These are phyloP conservation scores for Eupithecia dodoneata DNA, from an alignment of 2,888 invertebrate genomes.

Conservation along the genomic window DNA sequence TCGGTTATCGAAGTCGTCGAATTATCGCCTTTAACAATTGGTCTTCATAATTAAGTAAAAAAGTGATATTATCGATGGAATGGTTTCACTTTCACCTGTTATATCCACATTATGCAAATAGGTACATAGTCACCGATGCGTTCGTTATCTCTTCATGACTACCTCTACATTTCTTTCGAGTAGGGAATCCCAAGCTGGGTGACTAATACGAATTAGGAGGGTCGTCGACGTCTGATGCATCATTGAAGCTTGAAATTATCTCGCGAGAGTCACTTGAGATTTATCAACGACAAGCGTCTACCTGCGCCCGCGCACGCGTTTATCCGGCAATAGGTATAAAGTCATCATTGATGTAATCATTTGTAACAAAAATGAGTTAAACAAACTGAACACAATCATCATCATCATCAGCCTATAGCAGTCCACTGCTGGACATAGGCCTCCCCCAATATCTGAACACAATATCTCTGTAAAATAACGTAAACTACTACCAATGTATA, in stretches of 20 bases:
- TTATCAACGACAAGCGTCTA: neutral
- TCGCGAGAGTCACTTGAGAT: neutral
- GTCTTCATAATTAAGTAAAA: neutral
- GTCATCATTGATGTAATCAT: too few relatives aligned
- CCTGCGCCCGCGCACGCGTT: neutral
- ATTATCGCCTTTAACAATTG: too few relatives aligned
- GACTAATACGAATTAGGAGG: neutral
- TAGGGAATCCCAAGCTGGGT: neutral
- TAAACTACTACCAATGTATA: too few relatives aligned
- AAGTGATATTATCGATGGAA: neutral
- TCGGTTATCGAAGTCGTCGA: neutral
- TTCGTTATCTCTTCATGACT: neutral
- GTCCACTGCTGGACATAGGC: too few relatives aligned
- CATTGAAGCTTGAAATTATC: neutral
- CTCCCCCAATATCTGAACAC: too few relatives aligned
- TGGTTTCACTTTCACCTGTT: neutral
- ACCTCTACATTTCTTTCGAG: neutral
- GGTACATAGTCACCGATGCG: neutral
- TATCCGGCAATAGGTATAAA: neutral
- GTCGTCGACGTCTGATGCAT: constrained; percentile 2
- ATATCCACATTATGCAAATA: neutral
- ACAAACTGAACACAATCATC: too few relatives aligned
- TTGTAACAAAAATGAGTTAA: too few relatives aligned
- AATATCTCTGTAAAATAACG: too few relatives aligned
- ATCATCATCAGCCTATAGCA: too few relatives aligned